phyloP scores from a whole-genome alignment of 1,140 invertebrate genomes.

The Helicoverpa armigera region DNA sequence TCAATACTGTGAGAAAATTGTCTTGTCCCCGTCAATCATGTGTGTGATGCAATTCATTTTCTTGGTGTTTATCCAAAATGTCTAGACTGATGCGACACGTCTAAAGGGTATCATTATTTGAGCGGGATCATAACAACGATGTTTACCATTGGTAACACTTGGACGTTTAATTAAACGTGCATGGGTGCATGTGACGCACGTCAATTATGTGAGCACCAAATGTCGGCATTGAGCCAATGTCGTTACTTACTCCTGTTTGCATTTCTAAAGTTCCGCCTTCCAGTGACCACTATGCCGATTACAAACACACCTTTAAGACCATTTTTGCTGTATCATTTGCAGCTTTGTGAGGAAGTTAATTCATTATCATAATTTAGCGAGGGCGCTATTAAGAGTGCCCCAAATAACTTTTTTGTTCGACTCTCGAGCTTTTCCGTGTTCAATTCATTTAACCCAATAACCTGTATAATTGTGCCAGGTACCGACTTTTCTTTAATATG shows the following conservation, averaged over 20 bases:
- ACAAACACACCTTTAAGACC: neutral
- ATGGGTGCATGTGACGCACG: slow-evolving; percentile 57
- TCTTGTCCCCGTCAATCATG: slow-evolving; percentile 20
- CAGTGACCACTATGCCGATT: neutral
- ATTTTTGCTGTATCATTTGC: slow-evolving; percentile 13
- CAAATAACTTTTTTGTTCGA: slow-evolving; percentile 29
- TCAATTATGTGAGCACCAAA: slow-evolving; percentile 43
- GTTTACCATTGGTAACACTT: slow-evolving; percentile 53
- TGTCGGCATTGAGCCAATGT: slow-evolving; percentile 51
- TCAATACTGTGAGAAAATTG: neutral
- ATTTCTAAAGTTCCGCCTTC: slow-evolving; percentile 29
- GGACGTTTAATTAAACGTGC: slow-evolving; percentile 59
- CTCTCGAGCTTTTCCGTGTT: slow-evolving; percentile 29
- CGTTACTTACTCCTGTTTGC: slow-evolving; percentile 45
- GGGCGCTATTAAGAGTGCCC: neutral
- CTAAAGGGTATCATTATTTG: slow-evolving; percentile 43
- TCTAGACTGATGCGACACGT: slow-evolving; percentile 37
- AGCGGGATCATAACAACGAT: slow-evolving; percentile 49
- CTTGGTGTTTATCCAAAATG: slow-evolving; percentile 49
- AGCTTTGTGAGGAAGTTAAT: slow-evolving; percentile 1
- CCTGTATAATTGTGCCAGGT: slow-evolving; percentile 29
- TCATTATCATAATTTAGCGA: slow-evolving; percentile 13
- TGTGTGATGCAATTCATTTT: slow-evolving; percentile 33
- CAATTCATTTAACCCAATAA: slow-evolving; percentile 39
- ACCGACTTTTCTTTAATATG: slow-evolving; percentile 1